Conservation (phyloP, 2,797 vertebrate genomes). For the Pangasius djambal region DNA sequence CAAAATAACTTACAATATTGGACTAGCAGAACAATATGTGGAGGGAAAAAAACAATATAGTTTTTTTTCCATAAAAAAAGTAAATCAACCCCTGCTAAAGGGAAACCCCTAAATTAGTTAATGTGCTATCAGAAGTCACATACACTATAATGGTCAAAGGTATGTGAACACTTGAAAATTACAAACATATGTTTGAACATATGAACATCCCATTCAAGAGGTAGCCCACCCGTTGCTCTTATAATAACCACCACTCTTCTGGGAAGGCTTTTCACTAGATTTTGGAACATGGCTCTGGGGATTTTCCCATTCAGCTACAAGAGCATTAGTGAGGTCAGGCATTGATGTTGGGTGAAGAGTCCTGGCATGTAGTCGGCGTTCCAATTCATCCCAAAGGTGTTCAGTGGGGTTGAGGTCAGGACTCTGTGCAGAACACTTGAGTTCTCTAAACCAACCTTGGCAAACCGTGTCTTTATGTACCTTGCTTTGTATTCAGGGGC, state of each 20-base stretch:
- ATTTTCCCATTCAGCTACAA: slow-evolving; percentile 5
- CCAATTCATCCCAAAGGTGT: slow-evolving; percentile 7
- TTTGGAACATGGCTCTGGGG: not conserved
- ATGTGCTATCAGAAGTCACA: not conserved
- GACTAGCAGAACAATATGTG: too few relatives aligned
- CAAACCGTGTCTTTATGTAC: not conserved
- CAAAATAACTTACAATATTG: not conserved
- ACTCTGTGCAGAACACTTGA: not conserved
- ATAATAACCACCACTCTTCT: not conserved
- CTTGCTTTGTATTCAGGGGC: not conserved
- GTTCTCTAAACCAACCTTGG: not conserved
- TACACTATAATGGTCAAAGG: not conserved
- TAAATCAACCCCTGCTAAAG: not conserved
- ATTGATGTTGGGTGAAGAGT: not conserved
- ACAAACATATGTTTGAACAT: too few relatives aligned
- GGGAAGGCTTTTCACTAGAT: not conserved
- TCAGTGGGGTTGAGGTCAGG: slow-evolving; percentile 2
- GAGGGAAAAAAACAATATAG: not conserved
- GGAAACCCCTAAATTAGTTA: not conserved
- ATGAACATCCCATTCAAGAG: not conserved
- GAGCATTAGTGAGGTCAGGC: slow-evolving; percentile 8
- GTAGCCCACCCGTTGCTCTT: too few relatives aligned
- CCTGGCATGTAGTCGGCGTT: not conserved
- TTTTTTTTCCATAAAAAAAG: not conserved
- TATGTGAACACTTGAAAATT: not conserved